Conservation (phyloP, 1,140 invertebrate species). For the Sycophila sp. region DNA sequence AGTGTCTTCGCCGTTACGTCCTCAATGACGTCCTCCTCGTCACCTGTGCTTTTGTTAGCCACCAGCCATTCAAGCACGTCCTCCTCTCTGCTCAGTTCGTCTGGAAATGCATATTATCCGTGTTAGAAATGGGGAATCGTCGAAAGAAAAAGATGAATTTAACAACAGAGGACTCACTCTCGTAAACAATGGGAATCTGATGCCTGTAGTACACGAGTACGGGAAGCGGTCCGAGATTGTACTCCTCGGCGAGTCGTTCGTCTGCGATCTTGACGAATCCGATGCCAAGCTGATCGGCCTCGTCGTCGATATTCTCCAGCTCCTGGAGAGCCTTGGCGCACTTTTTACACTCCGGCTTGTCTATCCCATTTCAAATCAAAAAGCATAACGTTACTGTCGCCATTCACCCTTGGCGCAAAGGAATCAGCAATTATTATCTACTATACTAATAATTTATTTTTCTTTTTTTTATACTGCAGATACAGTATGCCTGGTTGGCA, state of each 20-base stretch:
- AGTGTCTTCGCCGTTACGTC: constrained; percentile 90
- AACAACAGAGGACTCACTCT: constrained; percentile 86
- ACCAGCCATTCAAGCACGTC: constrained; percentile 94
- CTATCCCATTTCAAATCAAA: constrained; percentile 71
- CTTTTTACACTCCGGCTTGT: constrained; percentile 92
- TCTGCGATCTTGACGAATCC: constrained; percentile 96
- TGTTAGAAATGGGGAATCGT: no score
- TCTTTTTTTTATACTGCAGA: no score
- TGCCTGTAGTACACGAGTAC: constrained; percentile 93
- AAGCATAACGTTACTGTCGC: constrained; percentile 4
- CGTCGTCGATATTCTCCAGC: constrained; percentile 94
- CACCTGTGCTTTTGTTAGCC: constrained; percentile 90
- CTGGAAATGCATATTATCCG: constrained; percentile 63
- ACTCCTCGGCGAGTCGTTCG: constrained; percentile 89
- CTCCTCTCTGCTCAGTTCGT: constrained; percentile 89
- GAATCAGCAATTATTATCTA: neutral
- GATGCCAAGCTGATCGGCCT: constrained; percentile 94
- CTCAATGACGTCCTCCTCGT: constrained; percentile 93
- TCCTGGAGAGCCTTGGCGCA: constrained; percentile 89
- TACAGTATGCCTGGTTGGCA: no score
- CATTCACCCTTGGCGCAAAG: neutral
- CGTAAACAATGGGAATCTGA: constrained; percentile 94
- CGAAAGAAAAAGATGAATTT: neutral
- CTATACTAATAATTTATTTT: neutral
- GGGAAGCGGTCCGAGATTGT: constrained; percentile 88